Conservation (phyloP, 1,140 invertebrate species). For the Drosophila baimaii region DNA sequence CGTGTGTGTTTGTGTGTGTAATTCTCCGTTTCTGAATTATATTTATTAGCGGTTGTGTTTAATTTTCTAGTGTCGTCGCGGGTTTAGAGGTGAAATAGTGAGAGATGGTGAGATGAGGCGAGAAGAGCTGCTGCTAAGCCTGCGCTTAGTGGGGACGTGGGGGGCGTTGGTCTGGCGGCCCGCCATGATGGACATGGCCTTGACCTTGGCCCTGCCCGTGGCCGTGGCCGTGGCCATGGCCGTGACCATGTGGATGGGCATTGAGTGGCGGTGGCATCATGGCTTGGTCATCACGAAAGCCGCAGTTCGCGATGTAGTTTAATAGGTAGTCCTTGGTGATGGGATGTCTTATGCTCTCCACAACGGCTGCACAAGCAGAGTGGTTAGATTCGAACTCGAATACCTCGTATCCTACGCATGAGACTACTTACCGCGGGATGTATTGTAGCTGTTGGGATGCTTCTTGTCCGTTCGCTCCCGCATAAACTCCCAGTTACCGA, state of each 20-base stretch:
- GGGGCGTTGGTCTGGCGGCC: slow-evolving; percentile 6
- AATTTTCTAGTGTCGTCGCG: slow-evolving; percentile 48
- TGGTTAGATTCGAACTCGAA: too few relatives aligned
- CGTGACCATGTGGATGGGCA: slow-evolving; percentile 21
- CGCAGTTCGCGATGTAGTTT: slow-evolving; percentile 88
- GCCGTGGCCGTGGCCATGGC: slow-evolving; percentile 15
- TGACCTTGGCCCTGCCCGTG: background rate
- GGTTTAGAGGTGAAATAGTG: slow-evolving; percentile 7
- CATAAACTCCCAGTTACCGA: slow-evolving; percentile 96
- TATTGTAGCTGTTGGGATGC: slow-evolving; percentile 95
- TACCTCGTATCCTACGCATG: too few relatives aligned
- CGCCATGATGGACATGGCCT: slow-evolving; percentile 17
- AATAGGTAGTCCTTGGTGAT: slow-evolving; percentile 92
- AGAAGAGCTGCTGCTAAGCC: background rate
- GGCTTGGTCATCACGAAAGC: slow-evolving; percentile 87
- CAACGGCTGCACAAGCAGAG: slow-evolving; percentile 86
- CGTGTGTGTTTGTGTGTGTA: slow-evolving; percentile 21
- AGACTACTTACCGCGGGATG: slow-evolving; percentile 89
- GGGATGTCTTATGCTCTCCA: slow-evolving; percentile 89
- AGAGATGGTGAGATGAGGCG: slow-evolving; percentile 35
- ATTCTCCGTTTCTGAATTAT: slow-evolving; percentile 31
- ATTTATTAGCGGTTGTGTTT: slow-evolving; percentile 36
- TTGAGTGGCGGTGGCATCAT: slow-evolving; percentile 87
- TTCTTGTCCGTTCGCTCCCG: slow-evolving; percentile 98
- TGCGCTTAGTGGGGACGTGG: slow-evolving; percentile 15